phyloP scores from a whole-genome alignment of 1,140 invertebrate genomes.

The Doryteuthis pealeii region DNA sequence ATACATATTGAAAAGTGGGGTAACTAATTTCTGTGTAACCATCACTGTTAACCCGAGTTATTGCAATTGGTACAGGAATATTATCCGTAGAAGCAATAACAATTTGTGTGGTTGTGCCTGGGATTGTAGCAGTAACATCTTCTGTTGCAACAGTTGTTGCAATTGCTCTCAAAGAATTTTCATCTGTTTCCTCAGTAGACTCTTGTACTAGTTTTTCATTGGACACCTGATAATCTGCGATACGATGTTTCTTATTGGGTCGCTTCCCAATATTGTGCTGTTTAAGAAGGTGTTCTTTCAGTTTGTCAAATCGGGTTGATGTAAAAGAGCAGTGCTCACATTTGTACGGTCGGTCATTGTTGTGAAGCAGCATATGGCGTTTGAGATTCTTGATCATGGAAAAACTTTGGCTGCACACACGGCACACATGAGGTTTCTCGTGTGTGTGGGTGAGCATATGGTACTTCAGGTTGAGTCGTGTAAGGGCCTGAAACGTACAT shows the following conservation, averaged over 20 bases:
- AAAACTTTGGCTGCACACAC: slow-evolving; percentile 65
- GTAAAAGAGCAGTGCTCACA: slow-evolving; percentile 62
- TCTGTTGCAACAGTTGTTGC: neutral
- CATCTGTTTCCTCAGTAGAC: neutral
- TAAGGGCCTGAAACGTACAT: slow-evolving; percentile 59
- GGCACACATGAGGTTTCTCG: slow-evolving; percentile 68
- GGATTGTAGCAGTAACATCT: neutral
- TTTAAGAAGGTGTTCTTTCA: slow-evolving; percentile 63
- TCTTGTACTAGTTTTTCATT: neutral
- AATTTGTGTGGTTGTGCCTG: slow-evolving; percentile 5
- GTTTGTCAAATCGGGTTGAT: slow-evolving; percentile 64
- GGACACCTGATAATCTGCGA: slow-evolving; percentile 23
- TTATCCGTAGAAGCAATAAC: slow-evolving; percentile 1
- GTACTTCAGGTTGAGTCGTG: slow-evolving; percentile 61
- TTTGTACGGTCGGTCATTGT: slow-evolving; percentile 35
- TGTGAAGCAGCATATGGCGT: slow-evolving; percentile 51
- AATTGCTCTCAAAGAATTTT: neutral
- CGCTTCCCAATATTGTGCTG: slow-evolving; percentile 42
- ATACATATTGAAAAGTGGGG: slow-evolving; percentile 7
- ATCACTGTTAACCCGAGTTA: slow-evolving; percentile 11
- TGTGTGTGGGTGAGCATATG: slow-evolving; percentile 65
- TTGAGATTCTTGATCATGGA: slow-evolving; percentile 52
- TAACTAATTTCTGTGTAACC: slow-evolving; percentile 8
- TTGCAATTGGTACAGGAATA: slow-evolving; percentile 5
- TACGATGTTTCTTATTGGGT: slow-evolving; percentile 28